Percentiles rank a stretch among this genome's conserved stretches.
Evolutionary conservation across 2,113 vertebrate genomes (phyloP).

Genomic region (Pachycephala philippinensis): DNA sequence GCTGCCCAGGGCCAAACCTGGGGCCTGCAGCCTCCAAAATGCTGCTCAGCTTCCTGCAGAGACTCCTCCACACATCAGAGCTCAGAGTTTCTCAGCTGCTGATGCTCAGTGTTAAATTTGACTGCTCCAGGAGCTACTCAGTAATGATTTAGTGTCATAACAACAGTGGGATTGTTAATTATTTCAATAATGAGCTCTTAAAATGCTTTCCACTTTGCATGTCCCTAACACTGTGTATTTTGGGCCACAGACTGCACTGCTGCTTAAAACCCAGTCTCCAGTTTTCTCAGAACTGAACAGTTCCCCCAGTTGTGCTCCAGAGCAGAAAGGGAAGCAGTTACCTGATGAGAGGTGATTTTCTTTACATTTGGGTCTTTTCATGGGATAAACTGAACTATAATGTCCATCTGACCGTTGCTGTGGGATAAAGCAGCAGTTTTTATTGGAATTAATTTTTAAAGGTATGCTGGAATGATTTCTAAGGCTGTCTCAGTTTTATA

Average conservation of each 20-base stretch:
- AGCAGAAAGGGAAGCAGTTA: conserved; percentile 80
- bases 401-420: neutral
- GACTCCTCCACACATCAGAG: neutral
- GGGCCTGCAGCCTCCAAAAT: neutral
- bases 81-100: neutral
- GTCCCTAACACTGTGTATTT: conserved; percentile 15
- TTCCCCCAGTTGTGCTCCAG: conserved; percentile 70
- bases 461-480: neutral
- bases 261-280: conserved; percentile 93
- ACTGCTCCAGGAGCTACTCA: neutral
- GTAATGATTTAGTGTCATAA: neutral
- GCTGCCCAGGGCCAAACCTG: neutral
- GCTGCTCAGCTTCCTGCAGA: neutral
- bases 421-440: neutral
- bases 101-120: neutral
- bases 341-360: conserved; percentile 78
- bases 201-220: neutral
- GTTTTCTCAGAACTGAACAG: conserved; percentile 82
- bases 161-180: neutral
- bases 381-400: neutral
- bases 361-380: neutral
- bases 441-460: neutral
- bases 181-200: neutral
- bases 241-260: conserved; percentile 87
- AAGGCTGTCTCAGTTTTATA: neutral